Percentiles rank a stretch among this genome's conserved stretches.
phyloP scores from a whole-genome alignment of 2,797 vertebrate genomes.

The Hemitrygon akajei region DNA sequence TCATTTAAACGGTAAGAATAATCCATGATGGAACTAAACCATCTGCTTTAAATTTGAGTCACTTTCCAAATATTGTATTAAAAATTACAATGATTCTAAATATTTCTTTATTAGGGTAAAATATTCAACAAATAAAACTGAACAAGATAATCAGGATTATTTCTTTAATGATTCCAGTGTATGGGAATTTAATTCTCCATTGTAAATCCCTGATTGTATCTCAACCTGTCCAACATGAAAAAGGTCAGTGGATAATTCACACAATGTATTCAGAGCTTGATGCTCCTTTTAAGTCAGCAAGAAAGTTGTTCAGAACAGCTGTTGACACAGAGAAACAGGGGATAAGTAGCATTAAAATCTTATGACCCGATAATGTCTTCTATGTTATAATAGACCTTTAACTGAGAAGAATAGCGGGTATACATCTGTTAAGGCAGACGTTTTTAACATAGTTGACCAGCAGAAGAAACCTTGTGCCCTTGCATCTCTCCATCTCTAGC shows the following conservation, averaged over 20 bases:
- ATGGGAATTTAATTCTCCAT: background rate
- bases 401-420: background rate
- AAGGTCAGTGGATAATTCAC: background rate
- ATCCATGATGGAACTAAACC: background rate
- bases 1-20: constrained; percentile 86
- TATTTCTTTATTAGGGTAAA: background rate
- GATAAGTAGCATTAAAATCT: background rate
- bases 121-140: background rate
- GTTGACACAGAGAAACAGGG: background rate
- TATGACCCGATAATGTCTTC: background rate
- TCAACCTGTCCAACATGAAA: background rate
- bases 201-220: background rate
- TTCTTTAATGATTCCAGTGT: background rate
- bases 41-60: background rate
- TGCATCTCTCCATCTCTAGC: background rate
- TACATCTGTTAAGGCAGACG: background rate
- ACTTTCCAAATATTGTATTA: background rate
- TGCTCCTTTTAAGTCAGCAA: background rate
- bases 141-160: background rate
- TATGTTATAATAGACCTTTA: background rate
- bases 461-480: background rate
- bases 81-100: background rate
- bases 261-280: background rate
- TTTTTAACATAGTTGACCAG: background rate
- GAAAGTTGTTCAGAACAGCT: background rate